Conservation (phyloP, 2,797 vertebrate genomes). For the Lophura swinhoii region DNA sequence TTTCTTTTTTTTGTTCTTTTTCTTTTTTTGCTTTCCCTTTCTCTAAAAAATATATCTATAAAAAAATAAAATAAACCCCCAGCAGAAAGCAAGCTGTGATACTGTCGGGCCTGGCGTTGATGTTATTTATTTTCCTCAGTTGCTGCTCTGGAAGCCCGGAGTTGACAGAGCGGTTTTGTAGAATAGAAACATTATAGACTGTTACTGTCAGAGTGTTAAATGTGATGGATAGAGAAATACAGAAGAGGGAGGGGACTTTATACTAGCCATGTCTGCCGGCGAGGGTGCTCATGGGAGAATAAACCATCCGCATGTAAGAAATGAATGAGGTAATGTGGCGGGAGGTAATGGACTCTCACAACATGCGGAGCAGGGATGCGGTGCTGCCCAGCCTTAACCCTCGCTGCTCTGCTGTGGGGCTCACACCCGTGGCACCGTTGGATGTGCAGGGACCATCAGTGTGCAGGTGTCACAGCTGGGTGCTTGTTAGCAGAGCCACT, state of each 20-base stretch:
- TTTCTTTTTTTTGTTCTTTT: background rate
- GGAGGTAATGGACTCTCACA: conserved; percentile 96
- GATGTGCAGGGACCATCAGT: too few relatives aligned
- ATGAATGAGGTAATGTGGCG: conserved; percentile 94
- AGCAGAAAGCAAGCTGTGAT: conserved; percentile 78
- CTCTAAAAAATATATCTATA: background rate
- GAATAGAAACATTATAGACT: conserved; percentile 99
- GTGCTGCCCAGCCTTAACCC: conserved; percentile 86
- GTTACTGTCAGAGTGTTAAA: conserved; percentile 99
- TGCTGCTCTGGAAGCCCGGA: conserved; percentile 93
- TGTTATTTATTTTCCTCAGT: conserved; percentile 98
- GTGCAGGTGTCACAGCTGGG: background rate
- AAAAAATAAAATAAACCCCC: conserved; percentile 32
- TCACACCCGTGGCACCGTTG: background rate
- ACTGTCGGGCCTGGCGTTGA: conserved; percentile 85
- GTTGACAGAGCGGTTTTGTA: conserved; percentile 99
- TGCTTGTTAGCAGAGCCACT: fast-evolving
- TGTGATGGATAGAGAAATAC: conserved; percentile 97
- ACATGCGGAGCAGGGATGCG: conserved; percentile 87
- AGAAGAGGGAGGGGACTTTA: conserved; percentile 86
- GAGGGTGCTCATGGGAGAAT: conserved; percentile 94
- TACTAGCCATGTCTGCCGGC: conserved; percentile 89
- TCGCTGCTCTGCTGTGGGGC: conserved; percentile 1
- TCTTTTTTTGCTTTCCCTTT: conserved; percentile 12
- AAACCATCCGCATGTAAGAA: conserved; percentile 94